Evolutionary conservation across 2,113 vertebrate genomes (phyloP).

Genomic region (Pholis gunnellus): DNA sequence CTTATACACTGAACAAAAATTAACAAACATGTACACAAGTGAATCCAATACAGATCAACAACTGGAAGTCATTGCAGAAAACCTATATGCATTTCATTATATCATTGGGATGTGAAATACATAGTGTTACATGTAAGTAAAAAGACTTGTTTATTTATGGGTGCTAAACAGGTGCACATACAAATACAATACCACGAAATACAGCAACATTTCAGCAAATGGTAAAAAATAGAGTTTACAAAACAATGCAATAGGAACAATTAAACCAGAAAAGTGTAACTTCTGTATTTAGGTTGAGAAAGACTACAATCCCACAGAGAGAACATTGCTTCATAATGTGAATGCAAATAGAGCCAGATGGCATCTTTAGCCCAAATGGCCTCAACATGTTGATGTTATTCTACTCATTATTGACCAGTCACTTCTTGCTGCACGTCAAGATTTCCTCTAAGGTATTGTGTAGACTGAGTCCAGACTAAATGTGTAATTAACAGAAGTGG

Average conservation of each 20-base stretch:
- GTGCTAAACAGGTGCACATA: not conserved
- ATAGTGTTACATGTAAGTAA: not conserved
- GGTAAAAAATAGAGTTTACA: not conserved
- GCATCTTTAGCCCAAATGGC: conserved; percentile 37
- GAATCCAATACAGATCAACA: not conserved
- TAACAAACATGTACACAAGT: not conserved
- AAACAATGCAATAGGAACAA: not conserved
- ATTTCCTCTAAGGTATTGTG: not conserved
- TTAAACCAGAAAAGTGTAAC: not conserved
- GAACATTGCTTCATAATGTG: conserved; percentile 15
- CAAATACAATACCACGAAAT: not conserved
- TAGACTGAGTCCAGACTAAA: conserved; percentile 2
- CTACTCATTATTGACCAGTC: conserved; percentile 33
- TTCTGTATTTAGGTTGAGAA: not conserved
- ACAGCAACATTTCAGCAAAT: not conserved
- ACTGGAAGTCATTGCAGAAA: not conserved
- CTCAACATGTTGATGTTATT: conserved; percentile 43
- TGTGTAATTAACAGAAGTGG: conserved; percentile 23
- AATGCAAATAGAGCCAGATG: conserved; percentile 53
- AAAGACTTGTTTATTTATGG: not conserved
- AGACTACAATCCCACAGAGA: not conserved
- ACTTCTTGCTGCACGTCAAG: conserved; percentile 7
- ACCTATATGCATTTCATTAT: not conserved
- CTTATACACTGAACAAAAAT: not conserved
- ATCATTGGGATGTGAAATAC: not conserved